Evolutionary conservation across 2,888 invertebrate genomes (phyloP), one percentile per base, ranked within the genome.

Genomic region (Urechis unicinctus): DNA sequence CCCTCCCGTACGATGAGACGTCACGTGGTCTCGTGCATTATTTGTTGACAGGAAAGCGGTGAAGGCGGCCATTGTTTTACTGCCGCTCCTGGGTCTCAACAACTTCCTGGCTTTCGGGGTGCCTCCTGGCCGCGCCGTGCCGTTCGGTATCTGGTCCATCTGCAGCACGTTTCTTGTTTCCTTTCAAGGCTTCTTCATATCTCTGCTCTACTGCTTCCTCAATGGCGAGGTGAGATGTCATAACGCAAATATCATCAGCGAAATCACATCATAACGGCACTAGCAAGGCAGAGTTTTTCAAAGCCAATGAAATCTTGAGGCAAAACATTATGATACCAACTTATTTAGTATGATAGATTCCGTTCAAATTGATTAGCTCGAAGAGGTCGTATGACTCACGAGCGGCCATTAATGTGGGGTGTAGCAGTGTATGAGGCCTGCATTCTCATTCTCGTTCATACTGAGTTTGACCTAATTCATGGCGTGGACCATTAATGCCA

Each of bases 131-230:
- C 63, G 65, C 29, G 57, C 69, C 52, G 62, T 69, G 21, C 61
- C 64, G 49, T 79, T 79, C 58, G 75, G 73, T 24, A 64, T 78
- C 9, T 79, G 74, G 73, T 73, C 73, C 1, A 78, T 74, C 61
- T 68, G 69, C 22, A 73, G 78, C 2, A 72, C 73, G 50, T 77
- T 80, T 65, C 72, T 80, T 52, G 74, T 77, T 47, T 78, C 79
- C 67, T 80, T 79, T 60, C 81, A 81, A 66, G 81, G 81, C 17
- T 73, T 81, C 59, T 75, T 81, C 70, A 78, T 81, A 43, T 72
- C 81, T 17, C 67, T 81, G 41, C 70, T 81, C 30, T 81, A 81
- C 66, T 81, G 81, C 60, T 81, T 81, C 66, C 72, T 80, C 4
- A 81, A 81, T 60, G 75, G 75, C 57, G 80, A 80, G 72, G 80